Conservation (phyloP, 1,140 invertebrate genomes). For the Elymnias hypermnestra region DNA sequence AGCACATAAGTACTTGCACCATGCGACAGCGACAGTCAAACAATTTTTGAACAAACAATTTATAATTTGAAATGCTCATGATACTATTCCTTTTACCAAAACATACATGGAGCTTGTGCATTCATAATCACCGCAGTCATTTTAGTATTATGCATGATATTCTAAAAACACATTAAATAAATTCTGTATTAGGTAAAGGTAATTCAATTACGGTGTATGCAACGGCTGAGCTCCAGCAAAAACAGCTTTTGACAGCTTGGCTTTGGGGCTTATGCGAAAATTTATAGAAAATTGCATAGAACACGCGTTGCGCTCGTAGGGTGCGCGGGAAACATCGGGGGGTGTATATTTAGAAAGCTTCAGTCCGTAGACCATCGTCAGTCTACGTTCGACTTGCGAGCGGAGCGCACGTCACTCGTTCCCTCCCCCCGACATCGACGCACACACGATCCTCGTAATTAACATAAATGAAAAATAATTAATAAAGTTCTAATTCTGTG, state of each 20-base stretch:
- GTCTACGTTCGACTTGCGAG: constrained; percentile 44
- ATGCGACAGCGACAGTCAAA: too few species aligned
- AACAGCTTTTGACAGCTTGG: constrained; percentile 71
- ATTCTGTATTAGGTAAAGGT: constrained; percentile 44
- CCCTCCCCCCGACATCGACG: constrained; percentile 25
- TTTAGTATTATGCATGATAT: neutral
- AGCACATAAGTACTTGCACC: too few species aligned
- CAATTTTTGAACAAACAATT: too few species aligned
- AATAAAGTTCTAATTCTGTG: constrained; percentile 40
- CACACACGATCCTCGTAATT: constrained; percentile 44
- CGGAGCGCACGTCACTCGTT: constrained; percentile 36
- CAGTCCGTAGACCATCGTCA: constrained; percentile 43
- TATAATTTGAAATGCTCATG: too few species aligned
- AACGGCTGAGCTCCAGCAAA: constrained; percentile 45
- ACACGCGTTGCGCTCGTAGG: constrained; percentile 62
- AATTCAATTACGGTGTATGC: constrained; percentile 60
- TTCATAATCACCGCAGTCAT: neutral
- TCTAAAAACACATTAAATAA: constrained; percentile 19
- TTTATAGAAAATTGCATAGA: constrained; percentile 74
- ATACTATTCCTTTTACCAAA: too few species aligned
- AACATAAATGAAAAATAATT: constrained; percentile 55
- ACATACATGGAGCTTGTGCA: too few species aligned
- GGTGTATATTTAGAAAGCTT: constrained; percentile 69
- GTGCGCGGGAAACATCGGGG: constrained; percentile 58
- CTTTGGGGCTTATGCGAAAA: constrained; percentile 70